These are phyloP conservation scores for Sphyrna mokarran DNA, from an alignment of 2,113 vertebrate species.

Conservation along the genomic window DNA sequence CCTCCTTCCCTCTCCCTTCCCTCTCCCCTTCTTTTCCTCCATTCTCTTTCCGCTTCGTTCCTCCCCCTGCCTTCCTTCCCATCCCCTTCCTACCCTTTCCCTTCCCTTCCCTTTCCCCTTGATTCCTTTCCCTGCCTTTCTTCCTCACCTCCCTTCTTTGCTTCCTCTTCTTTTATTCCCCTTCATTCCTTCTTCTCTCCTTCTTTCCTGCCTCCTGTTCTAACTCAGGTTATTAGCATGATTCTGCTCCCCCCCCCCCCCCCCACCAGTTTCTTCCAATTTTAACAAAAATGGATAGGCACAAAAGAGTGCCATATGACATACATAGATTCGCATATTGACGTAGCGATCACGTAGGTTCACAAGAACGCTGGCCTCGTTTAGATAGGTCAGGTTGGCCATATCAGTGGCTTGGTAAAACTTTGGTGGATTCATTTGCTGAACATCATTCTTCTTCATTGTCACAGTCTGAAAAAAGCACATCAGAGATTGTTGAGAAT, in stretches of 20 bases:
- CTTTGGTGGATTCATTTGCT: conserved; percentile 45
- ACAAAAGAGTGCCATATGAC: not conserved
- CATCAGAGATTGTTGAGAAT: not conserved
- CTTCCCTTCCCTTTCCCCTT: no score
- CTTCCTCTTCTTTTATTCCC: no score
- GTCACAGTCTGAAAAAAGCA: conserved; percentile 38
- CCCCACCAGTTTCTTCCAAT: not conserved
- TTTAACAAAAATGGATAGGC: not conserved
- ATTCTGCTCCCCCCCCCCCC: not conserved
- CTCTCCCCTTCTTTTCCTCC: no score
- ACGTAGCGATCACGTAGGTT: conserved; percentile 40
- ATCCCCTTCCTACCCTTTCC: no score
- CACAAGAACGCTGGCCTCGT: conserved; percentile 41
- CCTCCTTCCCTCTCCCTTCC: no score
- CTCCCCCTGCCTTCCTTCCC: no score
- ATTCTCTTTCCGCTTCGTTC: no score
- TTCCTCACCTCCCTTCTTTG: no score
- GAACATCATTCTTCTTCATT: conserved; percentile 43
- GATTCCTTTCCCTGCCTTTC: no score
- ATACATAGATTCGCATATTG: conserved; percentile 43
- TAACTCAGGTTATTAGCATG: not conserved
- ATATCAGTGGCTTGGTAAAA: conserved; percentile 41
- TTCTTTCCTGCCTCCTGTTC: not conserved
- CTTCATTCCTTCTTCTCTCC: no score
- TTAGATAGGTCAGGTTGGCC: conserved; percentile 47